Conservation (phyloP, 2,113 vertebrate genomes). For the Seriola quinqueradiata region DNA sequence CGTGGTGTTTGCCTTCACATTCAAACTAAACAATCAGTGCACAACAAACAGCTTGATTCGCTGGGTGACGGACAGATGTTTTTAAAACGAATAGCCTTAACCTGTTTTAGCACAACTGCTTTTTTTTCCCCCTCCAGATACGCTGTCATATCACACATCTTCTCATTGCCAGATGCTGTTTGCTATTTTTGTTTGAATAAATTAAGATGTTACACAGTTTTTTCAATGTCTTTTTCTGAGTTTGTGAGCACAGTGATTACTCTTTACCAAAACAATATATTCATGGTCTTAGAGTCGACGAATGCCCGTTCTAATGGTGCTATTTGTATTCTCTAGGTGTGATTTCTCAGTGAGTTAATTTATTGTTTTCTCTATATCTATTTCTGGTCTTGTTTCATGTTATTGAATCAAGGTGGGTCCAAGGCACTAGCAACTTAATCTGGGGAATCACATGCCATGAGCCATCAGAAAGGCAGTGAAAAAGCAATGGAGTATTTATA, state of each 20-base stretch:
- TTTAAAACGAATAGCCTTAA: slow-evolving; percentile 28
- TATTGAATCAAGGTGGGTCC: slow-evolving; percentile 57
- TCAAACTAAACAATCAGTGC: slow-evolving; percentile 43
- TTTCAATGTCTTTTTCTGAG: not conserved
- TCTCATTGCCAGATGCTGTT: slow-evolving; percentile 13
- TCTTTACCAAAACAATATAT: slow-evolving; percentile 1
- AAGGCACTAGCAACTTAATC: slow-evolving; percentile 45
- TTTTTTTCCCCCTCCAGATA: not conserved
- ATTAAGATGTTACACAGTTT: not conserved
- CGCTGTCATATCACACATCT: not conserved
- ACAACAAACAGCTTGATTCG: slow-evolving; percentile 45
- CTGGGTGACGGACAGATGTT: slow-evolving; percentile 14
- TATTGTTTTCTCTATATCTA: slow-evolving; percentile 38
- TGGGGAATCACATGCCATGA: slow-evolving; percentile 46
- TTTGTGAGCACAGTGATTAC: slow-evolving; percentile 5
- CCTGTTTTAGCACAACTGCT: not conserved
- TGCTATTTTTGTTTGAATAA: slow-evolving; percentile 9
- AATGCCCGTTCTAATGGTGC: not conserved
- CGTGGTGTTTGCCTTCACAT: slow-evolving; percentile 24
- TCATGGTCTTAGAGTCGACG: not conserved
- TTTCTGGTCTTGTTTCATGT: slow-evolving; percentile 50
- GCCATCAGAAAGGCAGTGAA: slow-evolving; percentile 26
- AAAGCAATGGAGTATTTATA: slow-evolving; percentile 57
- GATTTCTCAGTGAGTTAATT: slow-evolving; percentile 29
- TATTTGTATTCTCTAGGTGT: slow-evolving; percentile 12